These are phyloP conservation scores for Chloroclysta siterata DNA, from an alignment of 2,888 invertebrate genomes.

Conservation along the genomic window DNA sequence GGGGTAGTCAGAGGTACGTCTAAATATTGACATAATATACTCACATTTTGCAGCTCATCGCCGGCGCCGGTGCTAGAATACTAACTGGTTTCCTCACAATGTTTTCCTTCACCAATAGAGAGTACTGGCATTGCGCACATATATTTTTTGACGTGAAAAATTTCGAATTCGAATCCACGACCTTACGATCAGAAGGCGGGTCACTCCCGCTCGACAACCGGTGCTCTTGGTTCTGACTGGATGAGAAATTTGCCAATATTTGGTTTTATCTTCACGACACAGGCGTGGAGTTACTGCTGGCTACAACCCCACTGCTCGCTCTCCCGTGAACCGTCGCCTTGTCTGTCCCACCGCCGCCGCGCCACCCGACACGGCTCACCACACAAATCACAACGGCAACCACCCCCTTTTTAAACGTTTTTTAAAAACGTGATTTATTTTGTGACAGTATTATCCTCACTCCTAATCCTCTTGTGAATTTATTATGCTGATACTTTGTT, in stretches of 20 bases:
- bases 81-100: too few species aligned
- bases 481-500: conserved; percentile 73
- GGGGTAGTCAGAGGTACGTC: too few species aligned
- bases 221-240: conserved; percentile 10
- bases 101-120: too few species aligned
- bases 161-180: too few species aligned
- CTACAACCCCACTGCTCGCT: conserved; percentile 32
- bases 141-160: too few species aligned
- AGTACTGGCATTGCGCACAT: too few species aligned
- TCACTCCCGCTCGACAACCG: too few species aligned
- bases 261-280: conserved; percentile 61
- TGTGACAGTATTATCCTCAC: conserved; percentile 70
- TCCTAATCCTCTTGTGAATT: conserved; percentile 71
- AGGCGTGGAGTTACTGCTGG: conserved; percentile 47
- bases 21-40: too few species aligned
- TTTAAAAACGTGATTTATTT: conserved; percentile 73
- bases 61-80: too few species aligned
- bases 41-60: too few species aligned
- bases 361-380: conserved; percentile 51
- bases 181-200: too few species aligned
- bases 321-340: conserved; percentile 35
- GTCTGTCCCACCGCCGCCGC: conserved; percentile 32
- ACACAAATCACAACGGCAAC: conserved; percentile 65
- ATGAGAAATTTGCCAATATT: conserved; percentile 30
- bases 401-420: conserved; percentile 68